Evolutionary conservation across 2,113 vertebrate genomes (phyloP), one percentile per base, ranked within the genome.

Genomic region (Coreoperca whiteheadi): DNA sequence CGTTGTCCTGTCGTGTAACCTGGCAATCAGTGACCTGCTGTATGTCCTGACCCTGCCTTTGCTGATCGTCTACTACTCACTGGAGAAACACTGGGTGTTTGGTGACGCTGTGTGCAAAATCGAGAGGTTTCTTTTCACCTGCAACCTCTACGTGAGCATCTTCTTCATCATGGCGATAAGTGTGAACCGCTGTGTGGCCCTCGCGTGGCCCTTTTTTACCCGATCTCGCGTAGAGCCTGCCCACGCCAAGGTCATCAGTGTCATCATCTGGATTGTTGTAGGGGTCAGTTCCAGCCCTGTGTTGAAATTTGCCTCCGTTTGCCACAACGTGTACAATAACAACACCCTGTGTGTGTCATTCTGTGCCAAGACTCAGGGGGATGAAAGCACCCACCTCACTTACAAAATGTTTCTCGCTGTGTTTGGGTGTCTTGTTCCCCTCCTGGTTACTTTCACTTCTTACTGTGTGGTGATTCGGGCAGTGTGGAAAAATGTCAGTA

Each of bases 131-230:
- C 87, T 97, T 8, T 97, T 96, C 88, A 94, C 81, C 83, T 96
- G 92, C 84, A 97, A 97, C 95, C 81, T 97, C 21, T 96, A 97
- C 0, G 94, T 92, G 1, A 93, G 96, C 75, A 91, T 95, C 65
- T 88, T 96, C 80, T 95, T 98, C 84, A 88, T 97, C 90, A 95
- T 96, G 85, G 95, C 93, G 59, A 97, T 98, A 89, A 96, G 96
- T 51, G 90, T 97, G 20, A 96, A 96, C 88, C 92, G 96, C 14
- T 97, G 96, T 9, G 30, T 97, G 34, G 96, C 92, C 28, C 78
- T 97, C 0, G 93, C 88, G 0, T 91, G 95, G 32, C 97, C 97
- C 1, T 96, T 98, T 75, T 93, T 86, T 87, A 64, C 61, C 51
- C 95, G 67, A 2, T 93, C 90, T 0, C 57, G 91, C 1, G 79